Conservation (phyloP, 2,888 invertebrate species). For the Synanthedon tipuliformis region DNA sequence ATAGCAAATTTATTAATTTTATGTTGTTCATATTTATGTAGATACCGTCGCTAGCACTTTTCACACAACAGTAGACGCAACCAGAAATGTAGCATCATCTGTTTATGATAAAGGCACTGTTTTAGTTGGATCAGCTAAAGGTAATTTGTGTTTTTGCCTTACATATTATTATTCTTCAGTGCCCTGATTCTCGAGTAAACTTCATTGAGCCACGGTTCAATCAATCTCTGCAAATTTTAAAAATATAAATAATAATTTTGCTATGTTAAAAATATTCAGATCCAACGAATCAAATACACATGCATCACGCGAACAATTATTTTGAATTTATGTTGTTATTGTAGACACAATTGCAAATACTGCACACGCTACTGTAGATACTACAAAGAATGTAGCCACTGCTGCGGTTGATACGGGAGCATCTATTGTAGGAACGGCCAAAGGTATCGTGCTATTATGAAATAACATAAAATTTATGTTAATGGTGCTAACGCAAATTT, state of each 20-base stretch:
- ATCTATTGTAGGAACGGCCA: constrained; percentile 21
- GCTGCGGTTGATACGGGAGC: constrained; percentile 31
- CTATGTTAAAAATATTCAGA: no score
- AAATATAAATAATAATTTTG: no score
- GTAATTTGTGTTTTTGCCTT: constrained; percentile 16
- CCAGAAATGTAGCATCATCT: neutral
- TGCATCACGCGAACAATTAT: no score
- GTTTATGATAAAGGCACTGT: constrained; percentile 24
- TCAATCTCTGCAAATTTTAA: no score
- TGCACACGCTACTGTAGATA: constrained; percentile 25
- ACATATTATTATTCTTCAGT: no score
- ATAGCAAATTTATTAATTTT: neutral
- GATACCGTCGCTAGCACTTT: constrained; percentile 11
- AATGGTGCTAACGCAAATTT: neutral
- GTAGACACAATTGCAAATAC: constrained; percentile 12
- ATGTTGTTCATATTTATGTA: constrained; percentile 15
- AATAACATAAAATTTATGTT: neutral
- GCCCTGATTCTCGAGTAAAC: no score
- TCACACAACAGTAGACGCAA: neutral
- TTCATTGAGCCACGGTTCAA: no score
- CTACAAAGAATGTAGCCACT: constrained; percentile 29
- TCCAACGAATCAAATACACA: no score
- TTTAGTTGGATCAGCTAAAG: constrained; percentile 24
- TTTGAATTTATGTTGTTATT: neutral
- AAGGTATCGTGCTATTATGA: constrained; percentile 15